These are phyloP conservation scores for Ceramica pisi DNA, from an alignment of 2,888 invertebrate genomes.

Conservation along the genomic window DNA sequence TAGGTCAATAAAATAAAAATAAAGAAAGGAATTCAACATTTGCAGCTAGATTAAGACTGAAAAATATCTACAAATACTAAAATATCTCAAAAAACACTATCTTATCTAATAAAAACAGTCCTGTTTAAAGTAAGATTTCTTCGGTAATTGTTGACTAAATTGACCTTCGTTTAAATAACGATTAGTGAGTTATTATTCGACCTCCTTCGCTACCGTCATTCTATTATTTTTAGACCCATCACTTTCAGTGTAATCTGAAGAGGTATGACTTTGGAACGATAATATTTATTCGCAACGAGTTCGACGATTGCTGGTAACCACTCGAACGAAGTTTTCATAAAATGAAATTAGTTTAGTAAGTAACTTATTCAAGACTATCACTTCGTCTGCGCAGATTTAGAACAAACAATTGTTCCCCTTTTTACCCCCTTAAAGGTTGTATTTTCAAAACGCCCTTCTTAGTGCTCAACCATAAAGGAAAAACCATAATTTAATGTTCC, in stretches of 20 bases:
- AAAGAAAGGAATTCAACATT: slow-evolving; percentile 88
- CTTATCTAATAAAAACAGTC: slow-evolving; percentile 67
- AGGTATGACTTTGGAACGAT: slow-evolving; percentile 33
- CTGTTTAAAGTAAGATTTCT: slow-evolving; percentile 48
- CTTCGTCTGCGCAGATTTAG: no score
- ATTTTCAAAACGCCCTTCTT: no score
- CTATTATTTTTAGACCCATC: slow-evolving; percentile 31
- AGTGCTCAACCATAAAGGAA: no score
- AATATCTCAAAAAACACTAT: slow-evolving; percentile 60
- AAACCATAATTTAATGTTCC: no score
- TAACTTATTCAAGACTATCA: no score
- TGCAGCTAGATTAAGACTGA: slow-evolving; percentile 61
- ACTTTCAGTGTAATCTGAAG: slow-evolving; percentile 30
- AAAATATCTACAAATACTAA: slow-evolving; percentile 67
- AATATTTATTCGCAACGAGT: not conserved
- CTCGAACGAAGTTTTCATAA: slow-evolving; percentile 6
- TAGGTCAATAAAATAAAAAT: slow-evolving; percentile 49
- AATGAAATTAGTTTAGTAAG: not conserved
- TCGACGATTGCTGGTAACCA: not conserved
- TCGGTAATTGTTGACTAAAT: slow-evolving; percentile 22
- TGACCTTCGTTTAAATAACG: slow-evolving; percentile 29
- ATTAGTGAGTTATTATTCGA: slow-evolving; percentile 34
- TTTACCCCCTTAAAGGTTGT: no score
- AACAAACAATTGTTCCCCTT: no score
- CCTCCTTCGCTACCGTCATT: slow-evolving; percentile 31